Evolutionary conservation across 1,140 invertebrate genomes (phyloP).

Genomic region (Popillia japonica): DNA sequence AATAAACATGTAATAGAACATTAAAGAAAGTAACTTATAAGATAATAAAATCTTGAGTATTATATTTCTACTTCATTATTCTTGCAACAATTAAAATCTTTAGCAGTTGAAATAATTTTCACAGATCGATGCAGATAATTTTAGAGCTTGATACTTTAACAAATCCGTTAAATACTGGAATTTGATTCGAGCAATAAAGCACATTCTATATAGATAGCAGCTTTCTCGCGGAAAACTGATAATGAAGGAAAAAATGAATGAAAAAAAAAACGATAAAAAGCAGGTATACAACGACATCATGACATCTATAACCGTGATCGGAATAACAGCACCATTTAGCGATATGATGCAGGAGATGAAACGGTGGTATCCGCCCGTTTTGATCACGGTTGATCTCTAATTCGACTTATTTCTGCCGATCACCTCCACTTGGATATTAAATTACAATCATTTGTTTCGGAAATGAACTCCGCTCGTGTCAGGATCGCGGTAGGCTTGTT

Average conservation of each 20-base stretch:
- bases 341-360: not conserved
- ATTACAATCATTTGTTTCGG: constrained; percentile 61
- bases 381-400: constrained; percentile 49
- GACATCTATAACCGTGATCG: not conserved
- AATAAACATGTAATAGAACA: too few relatives aligned
- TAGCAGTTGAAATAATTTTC: too few relatives aligned
- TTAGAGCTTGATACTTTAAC: not conserved
- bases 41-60: too few relatives aligned
- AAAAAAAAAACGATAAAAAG: constrained; percentile 20
- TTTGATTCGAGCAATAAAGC: not conserved
- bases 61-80: too few relatives aligned
- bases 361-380: not conserved
- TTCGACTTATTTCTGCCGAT: constrained; percentile 53
- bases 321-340: not conserved
- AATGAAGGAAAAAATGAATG: constrained; percentile 28
- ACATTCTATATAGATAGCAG: not conserved
- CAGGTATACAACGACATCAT: not conserved
- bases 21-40: too few relatives aligned
- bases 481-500: constrained; percentile 60
- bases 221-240: not conserved
- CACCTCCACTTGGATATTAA: constrained; percentile 54
- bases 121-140: too few relatives aligned
- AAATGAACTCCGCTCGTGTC: constrained; percentile 59
- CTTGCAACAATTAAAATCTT: too few relatives aligned
- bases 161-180: constrained; percentile 7